Percentiles rank a stretch among this genome's conserved stretches.
Conservation (phyloP, 2,888 invertebrate species). For the Elegia similella region DNA sequence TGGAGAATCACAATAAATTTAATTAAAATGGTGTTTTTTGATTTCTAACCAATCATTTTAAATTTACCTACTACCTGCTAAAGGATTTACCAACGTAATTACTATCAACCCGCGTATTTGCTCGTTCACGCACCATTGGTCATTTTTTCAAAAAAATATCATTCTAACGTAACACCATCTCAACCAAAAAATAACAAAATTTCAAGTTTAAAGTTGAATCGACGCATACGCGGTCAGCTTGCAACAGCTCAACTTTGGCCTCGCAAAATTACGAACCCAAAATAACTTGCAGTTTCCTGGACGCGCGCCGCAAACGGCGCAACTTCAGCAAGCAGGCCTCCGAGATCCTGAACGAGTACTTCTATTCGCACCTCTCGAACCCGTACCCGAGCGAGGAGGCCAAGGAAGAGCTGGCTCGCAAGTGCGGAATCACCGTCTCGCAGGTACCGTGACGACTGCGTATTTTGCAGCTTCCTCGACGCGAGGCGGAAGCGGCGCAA, state of each 20-base stretch:
- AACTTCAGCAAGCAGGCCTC: conserved; percentile 99
- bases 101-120: conserved; percentile 1
- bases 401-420: conserved; percentile 99
- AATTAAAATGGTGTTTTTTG: too few relatives aligned
- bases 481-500: conserved; percentile 92
- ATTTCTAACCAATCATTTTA: not conserved
- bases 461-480: conserved; percentile 79
- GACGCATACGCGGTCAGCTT: conserved; percentile 11
- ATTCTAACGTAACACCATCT: not conserved
- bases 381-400: conserved; percentile 99
- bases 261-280: conserved; percentile 30
- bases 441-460: conserved; percentile 82
- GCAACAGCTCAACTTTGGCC: conserved; percentile 56
- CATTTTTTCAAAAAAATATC: not conserved
- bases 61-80: not conserved
- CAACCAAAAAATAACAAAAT: not conserved
- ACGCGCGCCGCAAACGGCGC: conserved; percentile 94
- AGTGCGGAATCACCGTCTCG: conserved; percentile 98
- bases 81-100: not conserved
- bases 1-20: too few relatives aligned
- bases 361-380: conserved; percentile 99
- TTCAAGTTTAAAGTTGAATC: not conserved
- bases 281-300: conserved; percentile 83
- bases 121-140: not conserved
- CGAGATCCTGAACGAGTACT: conserved; percentile 99